Conservation (phyloP, 2,113 vertebrate species). For the Colinus virginianus region DNA sequence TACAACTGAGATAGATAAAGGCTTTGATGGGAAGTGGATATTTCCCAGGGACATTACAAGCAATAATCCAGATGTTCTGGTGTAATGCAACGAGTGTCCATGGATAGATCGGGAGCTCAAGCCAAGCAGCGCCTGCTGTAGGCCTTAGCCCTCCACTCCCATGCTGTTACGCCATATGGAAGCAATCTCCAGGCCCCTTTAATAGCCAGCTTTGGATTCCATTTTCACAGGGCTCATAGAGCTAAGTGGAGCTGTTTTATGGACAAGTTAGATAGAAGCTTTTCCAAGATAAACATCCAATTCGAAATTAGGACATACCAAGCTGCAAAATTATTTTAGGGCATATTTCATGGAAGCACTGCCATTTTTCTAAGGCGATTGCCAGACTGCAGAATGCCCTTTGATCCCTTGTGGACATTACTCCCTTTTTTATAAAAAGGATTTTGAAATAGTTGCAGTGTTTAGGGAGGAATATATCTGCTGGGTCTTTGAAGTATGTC, state of each 20-base stretch:
- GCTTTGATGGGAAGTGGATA: conserved; percentile 94
- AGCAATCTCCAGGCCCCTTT: conserved; percentile 94
- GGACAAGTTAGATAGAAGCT: conserved; percentile 96
- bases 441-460: conserved; percentile 81
- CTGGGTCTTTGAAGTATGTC: conserved; percentile 82
- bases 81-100: conserved; percentile 95
- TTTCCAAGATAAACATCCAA: conserved; percentile 99
- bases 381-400: conserved; percentile 90
- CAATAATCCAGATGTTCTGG: conserved; percentile 99
- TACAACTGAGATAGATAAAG: conserved; percentile 87
- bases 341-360: conserved; percentile 93
- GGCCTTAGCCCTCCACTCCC: conserved; percentile 88
- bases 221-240: conserved; percentile 95
- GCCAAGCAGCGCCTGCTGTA: conserved; percentile 90
- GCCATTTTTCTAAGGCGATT: conserved; percentile 91
- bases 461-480: conserved; percentile 82
- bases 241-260: conserved; percentile 99
- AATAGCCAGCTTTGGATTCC: conserved; percentile 95
- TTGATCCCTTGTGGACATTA: conserved; percentile 89
- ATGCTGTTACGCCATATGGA: conserved; percentile 99
- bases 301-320: conserved; percentile 86
- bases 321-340: conserved; percentile 87
- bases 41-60: conserved; percentile 96
- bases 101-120: conserved; percentile 87
- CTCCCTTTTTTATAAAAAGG: conserved; percentile 82